phyloP scores from a whole-genome alignment of 30 jellyfish, hydroid and myxozoan species.

The Aurelia sp. region DNA sequence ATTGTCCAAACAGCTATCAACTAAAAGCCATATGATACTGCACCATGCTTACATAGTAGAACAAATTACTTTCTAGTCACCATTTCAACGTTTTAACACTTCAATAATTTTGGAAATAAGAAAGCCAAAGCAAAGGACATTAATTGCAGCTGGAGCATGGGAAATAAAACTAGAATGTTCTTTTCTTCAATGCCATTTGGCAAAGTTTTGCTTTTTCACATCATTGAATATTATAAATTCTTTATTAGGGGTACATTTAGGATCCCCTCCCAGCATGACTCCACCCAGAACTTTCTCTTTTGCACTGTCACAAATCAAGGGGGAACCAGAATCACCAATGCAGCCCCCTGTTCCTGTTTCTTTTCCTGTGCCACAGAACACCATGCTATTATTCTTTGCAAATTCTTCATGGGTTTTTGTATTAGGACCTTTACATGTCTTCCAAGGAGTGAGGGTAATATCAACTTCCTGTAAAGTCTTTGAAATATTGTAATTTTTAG shows the following conservation, averaged over 20 bases:
- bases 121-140: no score
- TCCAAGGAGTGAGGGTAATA: conserved; percentile 58
- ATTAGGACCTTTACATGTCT: conserved; percentile 25
- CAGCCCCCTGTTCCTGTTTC: conserved; percentile 41
- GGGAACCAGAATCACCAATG: conserved; percentile 76
- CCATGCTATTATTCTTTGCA: conserved; percentile 40
- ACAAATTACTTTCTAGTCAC: no score
- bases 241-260: conserved; percentile 41
- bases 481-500: conserved; percentile 42
- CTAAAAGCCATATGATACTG: no score
- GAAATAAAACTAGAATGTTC: no score
- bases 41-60: no score
- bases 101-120: no score
- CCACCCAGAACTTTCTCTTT: conserved; percentile 23
- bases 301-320: conserved; percentile 41
- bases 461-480: conserved; percentile 41
- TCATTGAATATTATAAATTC: conserved; percentile 44
- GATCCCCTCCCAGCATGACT: conserved; percentile 58
- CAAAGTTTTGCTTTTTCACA: neutral
- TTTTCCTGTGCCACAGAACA: conserved; percentile 15
- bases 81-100: no score
- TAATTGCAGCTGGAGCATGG: no score
- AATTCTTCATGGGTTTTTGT: conserved; percentile 16
- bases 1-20: no score
- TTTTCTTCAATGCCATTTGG: no score